Evolutionary conservation across 2,797 vertebrate genomes (phyloP).

Genomic region (Gastrophryne carolinensis): DNA sequence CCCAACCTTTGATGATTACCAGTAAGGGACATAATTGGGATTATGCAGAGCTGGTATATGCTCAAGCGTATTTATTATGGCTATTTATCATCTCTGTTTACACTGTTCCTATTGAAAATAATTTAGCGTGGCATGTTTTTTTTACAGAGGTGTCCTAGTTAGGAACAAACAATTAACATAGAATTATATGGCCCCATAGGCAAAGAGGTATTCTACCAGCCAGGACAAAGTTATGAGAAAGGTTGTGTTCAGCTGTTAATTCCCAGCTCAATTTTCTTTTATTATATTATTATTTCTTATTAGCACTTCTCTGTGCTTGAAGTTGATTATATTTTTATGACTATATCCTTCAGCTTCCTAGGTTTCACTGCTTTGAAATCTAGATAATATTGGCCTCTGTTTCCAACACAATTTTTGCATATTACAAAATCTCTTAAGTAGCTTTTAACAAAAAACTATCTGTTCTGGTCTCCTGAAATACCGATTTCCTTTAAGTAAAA

Average conservation of each 20-base stretch:
- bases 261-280: conserved; percentile 21
- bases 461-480: neutral
- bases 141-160: neutral
- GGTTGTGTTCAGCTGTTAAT: neutral
- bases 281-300: conserved; percentile 35
- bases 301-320: conserved; percentile 38
- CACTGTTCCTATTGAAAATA: too few relatives aligned
- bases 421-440: conserved; percentile 31
- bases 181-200: neutral
- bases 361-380: conserved; percentile 34
- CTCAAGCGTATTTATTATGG: too few relatives aligned
- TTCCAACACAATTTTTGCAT: conserved; percentile 27
- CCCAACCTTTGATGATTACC: too few relatives aligned
- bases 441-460: conserved; percentile 11
- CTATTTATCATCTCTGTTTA: too few relatives aligned
- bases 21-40: too few relatives aligned
- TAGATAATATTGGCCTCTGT: conserved; percentile 35
- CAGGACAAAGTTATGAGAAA: conserved; percentile 25
- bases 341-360: conserved; percentile 32
- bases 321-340: conserved; percentile 48
- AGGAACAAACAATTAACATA: conserved; percentile 7
- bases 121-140: too few relatives aligned
- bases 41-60: too few relatives aligned
- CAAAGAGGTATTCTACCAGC: neutral
- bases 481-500: conserved; percentile 13